phyloP scores from a whole-genome alignment of 2,797 vertebrate genomes.

The Leucoraja ocellata region DNA sequence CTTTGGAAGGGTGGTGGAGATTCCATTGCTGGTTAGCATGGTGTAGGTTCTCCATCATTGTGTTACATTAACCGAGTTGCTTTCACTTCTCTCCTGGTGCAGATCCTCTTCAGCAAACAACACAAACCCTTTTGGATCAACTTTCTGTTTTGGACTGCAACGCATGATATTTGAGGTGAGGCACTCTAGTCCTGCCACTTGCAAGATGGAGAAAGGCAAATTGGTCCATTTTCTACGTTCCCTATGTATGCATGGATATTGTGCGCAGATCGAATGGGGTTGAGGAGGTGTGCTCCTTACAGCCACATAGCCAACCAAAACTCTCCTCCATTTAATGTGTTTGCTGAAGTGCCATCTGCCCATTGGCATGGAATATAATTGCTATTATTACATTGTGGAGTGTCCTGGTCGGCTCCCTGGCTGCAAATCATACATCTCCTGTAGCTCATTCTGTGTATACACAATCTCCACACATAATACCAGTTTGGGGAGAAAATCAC shows the following conservation, averaged over 20 bases:
- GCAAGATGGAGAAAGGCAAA: background rate
- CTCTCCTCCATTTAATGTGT: background rate
- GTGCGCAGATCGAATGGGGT: background rate
- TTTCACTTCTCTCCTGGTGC: conserved; percentile 41
- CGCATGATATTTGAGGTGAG: conserved; percentile 98
- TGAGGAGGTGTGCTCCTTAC: background rate
- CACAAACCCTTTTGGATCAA: conserved; percentile 96
- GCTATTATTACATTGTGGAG: too few relatives aligned
- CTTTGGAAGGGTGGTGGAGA: background rate
- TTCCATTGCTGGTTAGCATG: background rate
- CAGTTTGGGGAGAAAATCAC: too few relatives aligned
- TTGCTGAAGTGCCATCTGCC: too few relatives aligned
- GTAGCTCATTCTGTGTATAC: background rate
- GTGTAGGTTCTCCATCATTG: background rate
- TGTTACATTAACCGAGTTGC: background rate
- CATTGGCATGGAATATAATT: too few relatives aligned
- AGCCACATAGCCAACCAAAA: background rate
- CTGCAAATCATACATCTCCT: background rate
- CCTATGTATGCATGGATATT: background rate
- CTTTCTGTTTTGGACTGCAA: conserved; percentile 96
- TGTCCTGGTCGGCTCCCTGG: background rate
- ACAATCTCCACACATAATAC: background rate
- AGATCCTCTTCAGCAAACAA: conserved; percentile 98
- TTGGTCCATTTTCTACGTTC: background rate
- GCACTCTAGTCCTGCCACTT: background rate